phyloP scores from a whole-genome alignment of 2,113 vertebrate genomes.

The Strigops habroptila region DNA sequence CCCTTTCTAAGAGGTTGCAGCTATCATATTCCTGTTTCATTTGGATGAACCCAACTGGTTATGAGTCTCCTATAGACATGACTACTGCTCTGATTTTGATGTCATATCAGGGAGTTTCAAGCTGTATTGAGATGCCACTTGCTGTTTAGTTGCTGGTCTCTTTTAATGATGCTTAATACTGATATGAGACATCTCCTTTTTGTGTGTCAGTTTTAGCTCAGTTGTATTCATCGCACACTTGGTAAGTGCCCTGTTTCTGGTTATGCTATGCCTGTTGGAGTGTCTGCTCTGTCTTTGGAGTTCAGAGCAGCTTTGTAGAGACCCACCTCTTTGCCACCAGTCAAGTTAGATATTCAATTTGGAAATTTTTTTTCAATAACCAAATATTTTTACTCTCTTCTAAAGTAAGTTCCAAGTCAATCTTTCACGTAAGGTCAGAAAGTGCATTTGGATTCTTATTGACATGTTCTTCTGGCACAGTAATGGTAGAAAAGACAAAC shows the following conservation, averaged over 20 bases:
- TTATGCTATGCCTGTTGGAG: background rate
- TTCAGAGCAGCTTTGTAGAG: background rate
- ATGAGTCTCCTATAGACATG: background rate
- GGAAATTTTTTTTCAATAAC: background rate
- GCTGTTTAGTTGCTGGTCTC: background rate
- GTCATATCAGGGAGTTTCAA: background rate
- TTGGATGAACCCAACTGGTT: background rate
- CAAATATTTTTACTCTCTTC: background rate
- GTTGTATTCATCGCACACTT: background rate
- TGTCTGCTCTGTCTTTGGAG: background rate
- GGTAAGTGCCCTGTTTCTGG: background rate
- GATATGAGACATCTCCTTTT: background rate
- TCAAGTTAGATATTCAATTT: background rate
- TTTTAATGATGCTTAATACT: background rate
- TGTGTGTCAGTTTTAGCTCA: background rate
- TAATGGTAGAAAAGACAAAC: background rate
- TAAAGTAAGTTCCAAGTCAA: background rate
- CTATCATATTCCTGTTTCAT: background rate
- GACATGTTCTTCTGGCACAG: background rate
- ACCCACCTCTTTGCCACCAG: background rate
- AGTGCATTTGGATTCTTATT: background rate
- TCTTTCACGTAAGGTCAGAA: background rate
- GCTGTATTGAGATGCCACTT: background rate
- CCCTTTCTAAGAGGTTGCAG: background rate
- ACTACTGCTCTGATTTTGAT: background rate